These are phyloP conservation scores for Paratilapia polleni DNA, from an alignment of 2,113 vertebrate species.

Conservation along the genomic window DNA sequence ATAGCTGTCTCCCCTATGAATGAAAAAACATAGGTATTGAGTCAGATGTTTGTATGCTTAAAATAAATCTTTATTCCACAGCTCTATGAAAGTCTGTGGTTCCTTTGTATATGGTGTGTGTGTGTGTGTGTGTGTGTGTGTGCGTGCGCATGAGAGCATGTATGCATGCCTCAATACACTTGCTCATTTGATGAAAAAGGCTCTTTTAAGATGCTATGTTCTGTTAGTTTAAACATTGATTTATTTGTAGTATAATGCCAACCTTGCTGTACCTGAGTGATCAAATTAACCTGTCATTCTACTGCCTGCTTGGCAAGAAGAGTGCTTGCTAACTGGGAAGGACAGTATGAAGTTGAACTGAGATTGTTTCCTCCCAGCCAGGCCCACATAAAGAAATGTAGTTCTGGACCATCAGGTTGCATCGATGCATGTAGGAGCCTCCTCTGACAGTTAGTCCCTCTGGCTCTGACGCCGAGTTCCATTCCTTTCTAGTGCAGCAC, in stretches of 20 bases:
- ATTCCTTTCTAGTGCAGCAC: conserved; percentile 29
- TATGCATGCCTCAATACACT: conserved; percentile 3
- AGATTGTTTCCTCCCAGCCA: conserved; percentile 33
- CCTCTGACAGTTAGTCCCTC: conserved; percentile 62
- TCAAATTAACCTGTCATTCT: conserved; percentile 72
- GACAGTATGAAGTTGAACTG: conserved; percentile 37
- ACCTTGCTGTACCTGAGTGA: conserved; percentile 37
- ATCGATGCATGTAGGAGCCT: conserved; percentile 64
- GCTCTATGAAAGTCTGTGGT: background rate
- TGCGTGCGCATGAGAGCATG: background rate
- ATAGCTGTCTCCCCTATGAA: background rate
- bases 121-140: background rate
- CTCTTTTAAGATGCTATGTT: conserved; percentile 24
- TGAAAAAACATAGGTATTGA: background rate
- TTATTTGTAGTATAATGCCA: conserved; percentile 40
- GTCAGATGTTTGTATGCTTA: background rate
- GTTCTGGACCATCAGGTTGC: conserved; percentile 68
- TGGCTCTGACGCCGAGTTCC: conserved; percentile 29
- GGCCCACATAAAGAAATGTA: conserved; percentile 53
- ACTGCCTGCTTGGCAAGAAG: conserved; percentile 14
- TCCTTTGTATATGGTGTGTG: background rate
- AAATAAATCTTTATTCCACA: background rate
- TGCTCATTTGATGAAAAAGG: conserved; percentile 24
- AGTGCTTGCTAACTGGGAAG: conserved; percentile 48
- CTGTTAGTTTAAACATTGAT: conserved; percentile 39